These are phyloP conservation scores for Cremastinae sp. DNA, from an alignment of 2,888 invertebrate genomes.

Conservation along the genomic window DNA sequence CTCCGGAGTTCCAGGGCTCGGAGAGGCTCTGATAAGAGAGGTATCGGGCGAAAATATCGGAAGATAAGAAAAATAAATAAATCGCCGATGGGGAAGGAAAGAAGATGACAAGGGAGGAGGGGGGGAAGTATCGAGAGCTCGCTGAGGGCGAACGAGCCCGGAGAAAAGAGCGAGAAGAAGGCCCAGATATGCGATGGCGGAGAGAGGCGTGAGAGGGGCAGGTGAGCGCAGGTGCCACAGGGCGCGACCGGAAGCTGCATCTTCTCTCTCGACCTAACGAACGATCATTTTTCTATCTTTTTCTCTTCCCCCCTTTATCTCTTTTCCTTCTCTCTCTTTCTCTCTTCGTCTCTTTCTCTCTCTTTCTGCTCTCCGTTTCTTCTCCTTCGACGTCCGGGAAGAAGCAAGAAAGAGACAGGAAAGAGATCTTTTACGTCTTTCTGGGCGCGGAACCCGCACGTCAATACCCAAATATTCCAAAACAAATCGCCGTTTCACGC, in stretches of 20 bases:
- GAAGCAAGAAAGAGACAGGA: conserved; percentile 33
- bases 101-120: conserved; percentile 45
- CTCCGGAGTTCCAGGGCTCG: too few species aligned
- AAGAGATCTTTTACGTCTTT: conserved; percentile 50
- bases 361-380: conserved; percentile 34
- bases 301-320: conserved; percentile 6
- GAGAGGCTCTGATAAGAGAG: too few species aligned
- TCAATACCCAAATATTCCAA: conserved; percentile 51
- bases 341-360: conserved; percentile 46
- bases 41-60: too few species aligned
- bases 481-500: conserved; percentile 30
- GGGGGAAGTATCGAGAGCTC: too few species aligned
- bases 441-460: conserved; percentile 9
- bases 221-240: conserved; percentile 77
- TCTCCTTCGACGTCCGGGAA: conserved; percentile 12
- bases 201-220: conserved; percentile 67
- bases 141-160: too few species aligned
- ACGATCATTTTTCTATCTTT: conserved; percentile 38
- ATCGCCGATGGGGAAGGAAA: too few species aligned
- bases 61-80: too few species aligned
- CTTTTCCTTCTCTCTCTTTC: conserved; percentile 40
- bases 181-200: conserved; percentile 33
- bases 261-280: conserved; percentile 63
- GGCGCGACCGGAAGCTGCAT: conserved; percentile 76
- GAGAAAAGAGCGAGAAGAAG: conserved; percentile 32